Evolutionary conservation across 2,113 vertebrate species (phyloP).

Genomic region (Choloepus hoffmanni): DNA sequence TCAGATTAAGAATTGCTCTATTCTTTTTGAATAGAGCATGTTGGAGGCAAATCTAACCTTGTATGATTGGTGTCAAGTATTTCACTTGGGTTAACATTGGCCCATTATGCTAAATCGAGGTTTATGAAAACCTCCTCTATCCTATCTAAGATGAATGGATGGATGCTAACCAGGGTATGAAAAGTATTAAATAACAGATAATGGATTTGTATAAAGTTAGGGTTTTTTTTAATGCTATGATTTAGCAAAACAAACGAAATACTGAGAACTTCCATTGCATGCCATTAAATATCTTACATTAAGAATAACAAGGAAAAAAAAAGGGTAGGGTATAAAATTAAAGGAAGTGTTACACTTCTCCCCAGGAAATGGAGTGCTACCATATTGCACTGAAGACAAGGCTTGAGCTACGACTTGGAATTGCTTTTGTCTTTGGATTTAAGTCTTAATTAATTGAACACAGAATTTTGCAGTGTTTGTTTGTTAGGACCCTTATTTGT

Average conservation of each 20-base stretch:
- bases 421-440: conserved; percentile 72
- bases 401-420: background rate
- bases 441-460: conserved; percentile 75
- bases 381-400: background rate
- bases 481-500: conserved; percentile 76
- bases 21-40: background rate
- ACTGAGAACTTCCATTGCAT: conserved; percentile 73
- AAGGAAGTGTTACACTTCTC: background rate
- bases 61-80: background rate
- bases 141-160: background rate
- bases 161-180: background rate
- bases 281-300: conserved; percentile 68
- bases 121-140: background rate
- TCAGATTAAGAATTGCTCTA: background rate
- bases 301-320: conserved; percentile 1
- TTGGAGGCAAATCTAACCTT: background rate
- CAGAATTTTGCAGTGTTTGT: conserved; percentile 64
- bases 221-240: conserved; percentile 34
- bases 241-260: conserved; percentile 80
- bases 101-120: rapidly evolving
- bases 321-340: background rate
- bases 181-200: rapidly evolving
- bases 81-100: background rate
- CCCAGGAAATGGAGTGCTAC: background rate
- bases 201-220: background rate